phyloP scores from a whole-genome alignment of 2,797 vertebrate species.

The Anolis apletophallus region DNA sequence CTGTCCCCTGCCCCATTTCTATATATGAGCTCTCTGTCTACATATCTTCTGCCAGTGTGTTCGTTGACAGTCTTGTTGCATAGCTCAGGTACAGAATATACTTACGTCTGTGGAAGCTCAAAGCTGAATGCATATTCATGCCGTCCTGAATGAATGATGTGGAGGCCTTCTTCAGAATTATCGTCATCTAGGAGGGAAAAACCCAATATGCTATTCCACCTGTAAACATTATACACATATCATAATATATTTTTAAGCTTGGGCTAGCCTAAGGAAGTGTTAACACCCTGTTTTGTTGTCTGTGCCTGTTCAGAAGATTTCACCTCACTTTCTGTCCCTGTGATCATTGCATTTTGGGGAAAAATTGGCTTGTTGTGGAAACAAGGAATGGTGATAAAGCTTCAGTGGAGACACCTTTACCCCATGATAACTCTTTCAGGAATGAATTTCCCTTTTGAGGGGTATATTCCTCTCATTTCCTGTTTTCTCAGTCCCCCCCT shows the following conservation, averaged over 20 bases:
- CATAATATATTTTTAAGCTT: background rate
- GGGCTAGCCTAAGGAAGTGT: no score
- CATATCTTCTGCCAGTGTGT: background rate
- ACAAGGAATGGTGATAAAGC: no score
- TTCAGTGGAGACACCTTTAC: no score
- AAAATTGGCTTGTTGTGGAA: no score
- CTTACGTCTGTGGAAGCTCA: conserved; percentile 98
- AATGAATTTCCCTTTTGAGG: no score
- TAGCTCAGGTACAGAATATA: conserved; percentile 38
- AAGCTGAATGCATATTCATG: conserved; percentile 99
- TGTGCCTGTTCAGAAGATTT: no score
- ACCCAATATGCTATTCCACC: conserved; percentile 27
- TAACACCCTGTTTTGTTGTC: no score
- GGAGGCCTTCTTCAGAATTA: conserved; percentile 91
- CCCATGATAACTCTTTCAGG: no score
- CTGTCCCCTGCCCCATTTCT: conserved; percentile 50
- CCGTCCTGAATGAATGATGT: conserved; percentile 90
- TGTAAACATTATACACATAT: background rate
- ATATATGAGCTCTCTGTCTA: conserved; percentile 30
- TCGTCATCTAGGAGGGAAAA: conserved; percentile 79
- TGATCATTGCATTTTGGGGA: no score
- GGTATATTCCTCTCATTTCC: no score
- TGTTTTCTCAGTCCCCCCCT: no score
- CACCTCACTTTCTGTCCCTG: no score
- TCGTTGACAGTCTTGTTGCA: conserved; percentile 45